Conservation (phyloP, 2,797 vertebrate species). For the Arnoldichthys spilopterus region DNA sequence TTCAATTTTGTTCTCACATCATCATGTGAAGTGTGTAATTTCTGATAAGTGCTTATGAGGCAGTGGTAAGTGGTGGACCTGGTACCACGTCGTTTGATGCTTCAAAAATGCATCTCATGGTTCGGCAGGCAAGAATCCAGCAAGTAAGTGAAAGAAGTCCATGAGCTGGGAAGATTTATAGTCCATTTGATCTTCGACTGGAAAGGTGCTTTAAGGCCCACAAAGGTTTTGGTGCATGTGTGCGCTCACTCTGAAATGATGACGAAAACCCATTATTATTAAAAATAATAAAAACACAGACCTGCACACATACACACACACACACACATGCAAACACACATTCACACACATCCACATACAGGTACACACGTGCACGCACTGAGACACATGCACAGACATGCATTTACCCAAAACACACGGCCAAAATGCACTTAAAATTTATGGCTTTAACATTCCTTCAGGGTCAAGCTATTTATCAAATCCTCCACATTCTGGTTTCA, state of each 20-base stretch:
- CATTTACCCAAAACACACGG: conserved; percentile 60
- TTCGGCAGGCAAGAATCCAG: conserved; percentile 45
- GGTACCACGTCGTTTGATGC: conserved; percentile 13
- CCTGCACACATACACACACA: conserved; percentile 49
- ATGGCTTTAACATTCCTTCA: conserved; percentile 95
- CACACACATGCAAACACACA: conserved; percentile 47
- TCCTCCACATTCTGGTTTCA: conserved; percentile 99
- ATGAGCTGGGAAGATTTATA: conserved; percentile 64
- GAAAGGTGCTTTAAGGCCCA: conserved; percentile 59
- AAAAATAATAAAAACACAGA: conserved; percentile 66
- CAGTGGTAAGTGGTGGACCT: not conserved
- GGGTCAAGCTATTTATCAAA: conserved; percentile 99
- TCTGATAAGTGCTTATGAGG: conserved; percentile 26
- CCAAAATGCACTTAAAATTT: conserved; percentile 92
- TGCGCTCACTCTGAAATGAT: conserved; percentile 56
- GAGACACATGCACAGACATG: conserved; percentile 60
- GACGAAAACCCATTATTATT: conserved; percentile 75
- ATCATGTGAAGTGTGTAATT: not conserved
- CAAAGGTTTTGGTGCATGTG: conserved; percentile 64
- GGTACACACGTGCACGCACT: conserved; percentile 19
- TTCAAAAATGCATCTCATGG: conserved; percentile 43
- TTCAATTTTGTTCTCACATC: conserved; percentile 1
- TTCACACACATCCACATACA: conserved; percentile 37
- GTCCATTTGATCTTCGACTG: conserved; percentile 62
- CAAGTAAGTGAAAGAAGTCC: conserved; percentile 49